phyloP scores from a whole-genome alignment of 2,797 vertebrate species.

The Thaleichthys pacificus region DNA sequence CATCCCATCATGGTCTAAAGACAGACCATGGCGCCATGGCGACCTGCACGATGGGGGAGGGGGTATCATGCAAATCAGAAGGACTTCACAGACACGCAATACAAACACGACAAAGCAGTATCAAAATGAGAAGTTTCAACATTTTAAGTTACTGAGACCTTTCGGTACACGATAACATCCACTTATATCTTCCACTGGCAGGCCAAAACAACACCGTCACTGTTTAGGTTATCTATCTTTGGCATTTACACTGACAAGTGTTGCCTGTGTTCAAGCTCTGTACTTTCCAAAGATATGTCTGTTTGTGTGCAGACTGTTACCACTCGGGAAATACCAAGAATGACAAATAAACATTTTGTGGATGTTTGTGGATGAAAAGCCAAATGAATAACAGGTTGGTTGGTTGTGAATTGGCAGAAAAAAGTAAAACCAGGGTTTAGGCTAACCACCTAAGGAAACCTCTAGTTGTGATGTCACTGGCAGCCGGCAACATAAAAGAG shows the following conservation, averaged over 20 bases:
- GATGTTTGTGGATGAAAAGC: background rate
- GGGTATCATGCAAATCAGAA: background rate
- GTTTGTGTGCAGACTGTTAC: constrained; percentile 2
- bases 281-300: constrained; percentile 6
- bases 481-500: background rate
- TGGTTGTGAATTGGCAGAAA: too few species aligned
- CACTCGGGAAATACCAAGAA: constrained; percentile 13
- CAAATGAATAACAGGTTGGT: background rate
- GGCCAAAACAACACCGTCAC: too few species aligned
- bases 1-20: background rate
- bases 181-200: too few species aligned
- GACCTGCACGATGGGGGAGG: background rate
- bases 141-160: too few species aligned
- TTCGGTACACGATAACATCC: too few species aligned
- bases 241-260: background rate
- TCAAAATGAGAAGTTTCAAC: too few species aligned
- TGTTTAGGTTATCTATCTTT: background rate
- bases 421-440: too few species aligned
- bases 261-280: background rate
- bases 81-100: background rate
- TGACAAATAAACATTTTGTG: background rate
- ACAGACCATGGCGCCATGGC: background rate
- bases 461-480: background rate
- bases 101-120: background rate
- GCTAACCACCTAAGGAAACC: background rate